Evolutionary conservation across 2,113 vertebrate genomes (phyloP).

Genomic region (Oreocharis arfaki): DNA sequence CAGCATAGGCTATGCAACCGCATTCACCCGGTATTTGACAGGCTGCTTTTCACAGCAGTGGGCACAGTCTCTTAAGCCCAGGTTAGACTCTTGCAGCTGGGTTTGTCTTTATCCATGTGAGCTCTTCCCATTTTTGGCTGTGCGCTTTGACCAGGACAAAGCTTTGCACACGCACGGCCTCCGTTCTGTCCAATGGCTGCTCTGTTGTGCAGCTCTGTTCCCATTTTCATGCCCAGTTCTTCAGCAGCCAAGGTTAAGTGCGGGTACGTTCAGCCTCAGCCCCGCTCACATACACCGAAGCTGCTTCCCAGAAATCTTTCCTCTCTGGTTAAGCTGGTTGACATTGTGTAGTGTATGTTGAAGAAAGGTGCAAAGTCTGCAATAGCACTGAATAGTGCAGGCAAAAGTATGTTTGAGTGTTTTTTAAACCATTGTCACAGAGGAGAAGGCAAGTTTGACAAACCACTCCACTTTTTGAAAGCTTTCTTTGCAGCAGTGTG

Average conservation of each 20-base stretch:
- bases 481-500: background rate
- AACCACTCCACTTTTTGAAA: background rate
- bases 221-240: background rate
- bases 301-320: background rate
- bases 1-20: rapidly evolving
- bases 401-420: background rate
- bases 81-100: background rate
- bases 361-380: background rate
- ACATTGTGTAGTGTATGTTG: background rate
- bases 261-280: background rate
- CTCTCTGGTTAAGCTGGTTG: background rate
- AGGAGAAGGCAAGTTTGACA: background rate
- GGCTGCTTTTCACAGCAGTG: background rate
- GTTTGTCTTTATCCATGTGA: background rate
- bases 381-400: background rate
- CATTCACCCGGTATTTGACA: background rate
- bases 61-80: background rate
- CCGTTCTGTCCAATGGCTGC: background rate
- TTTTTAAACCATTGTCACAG: background rate
- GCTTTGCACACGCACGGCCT: background rate
- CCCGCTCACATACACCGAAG: background rate
- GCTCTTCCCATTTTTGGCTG: background rate
- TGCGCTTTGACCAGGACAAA: background rate
- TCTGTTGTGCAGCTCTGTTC: background rate
- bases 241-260: background rate